Evolutionary conservation across 2,888 invertebrate genomes (phyloP), one percentile per base, ranked within the genome.

Genomic region (Parascotia fuliginaria): DNA sequence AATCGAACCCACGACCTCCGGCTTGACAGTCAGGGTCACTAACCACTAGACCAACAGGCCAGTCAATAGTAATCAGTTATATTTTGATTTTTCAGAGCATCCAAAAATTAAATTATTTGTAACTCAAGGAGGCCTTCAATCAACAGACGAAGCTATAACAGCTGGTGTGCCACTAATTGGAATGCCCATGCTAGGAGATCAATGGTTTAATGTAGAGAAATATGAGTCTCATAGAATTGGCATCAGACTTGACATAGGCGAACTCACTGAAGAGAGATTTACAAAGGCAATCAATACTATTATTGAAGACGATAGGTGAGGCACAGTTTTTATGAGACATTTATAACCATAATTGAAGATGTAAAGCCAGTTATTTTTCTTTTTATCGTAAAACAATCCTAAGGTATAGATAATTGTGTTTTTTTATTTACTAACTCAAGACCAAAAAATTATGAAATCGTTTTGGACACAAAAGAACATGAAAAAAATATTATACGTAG

Each of bases 101-200:
- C 80, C 81, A 4, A 90, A 92, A 42, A 54, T 92, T 0, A 91
- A 89, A 56, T 41, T 86, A 0, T 91, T 92, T 43, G 81, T 89
- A 16, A 87, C 84, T 0, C 90, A 89, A 76, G 87, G 87, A 32
- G 90, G 90, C 11, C 55, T 85, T 0, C 85, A 86, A 52, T 86
- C 90, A 0, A 75, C 83, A 0, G 85, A 87, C 16, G 90, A 90
- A 61, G 79, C 88, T 0, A 75, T 89, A 15, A 70, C 67, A 9
- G 79, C 80, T 3, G 79, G 77, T 19, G 81, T 86, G 0, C 88
- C 89, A 1, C 49, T 89, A 1, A 65, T 89, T 4, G 85, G 77
- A 4, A 61, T 89, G 42, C 86, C 86, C 3, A 79, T 88, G 68
- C 56, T 83, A 6, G 81, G 73, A 0, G 89, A 90, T 55, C 87